Base-by-base conservation (phyloP, 2,113 vertebrate species). In the Leuciscus idus region DNA sequence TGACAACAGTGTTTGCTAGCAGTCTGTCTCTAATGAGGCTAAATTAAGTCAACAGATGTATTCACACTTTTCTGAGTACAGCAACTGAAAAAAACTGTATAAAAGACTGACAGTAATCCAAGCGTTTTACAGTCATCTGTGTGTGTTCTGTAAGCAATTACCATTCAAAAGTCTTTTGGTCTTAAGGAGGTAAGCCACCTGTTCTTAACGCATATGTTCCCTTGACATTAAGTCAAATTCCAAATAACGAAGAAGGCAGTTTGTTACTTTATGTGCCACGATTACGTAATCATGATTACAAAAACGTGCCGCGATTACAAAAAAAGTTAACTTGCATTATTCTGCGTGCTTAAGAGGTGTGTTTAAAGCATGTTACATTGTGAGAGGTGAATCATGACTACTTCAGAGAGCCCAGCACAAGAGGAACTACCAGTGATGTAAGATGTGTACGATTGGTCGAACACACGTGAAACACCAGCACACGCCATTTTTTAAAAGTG, bases 151-250 rank as follows among this genome's bases (percentile, higher is more conserved):
- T 21, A 30, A 23, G 76, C 50, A 57, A 59, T 84, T 80, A 72
- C 33, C 70, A 48, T 76, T 33, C 28, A 15, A 84, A 84, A 89
- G n/a, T 59, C 21, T 68, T 66, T 30, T 9, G 9, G 74, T 50
- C 46, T 83, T 68, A 66, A 83, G 68, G 11, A 87, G 50, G 19
- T 66, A 57, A 74, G 68, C 79, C 84, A 78, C 70, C 83, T 85
- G 61, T 26, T 76, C 66, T 85, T 73, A 70, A 52, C 23, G 48
- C 64, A 33, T 30, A 80, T 52, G 9, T 68, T 68, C 66, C 66
- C 66, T 68, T 68, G 36, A 70, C 72, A 62, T 73, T 46, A 6
- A 79, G 6, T 64, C 28, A 59, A 85, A 85, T 10, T 30, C 23
- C 80, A 73, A 43, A 26, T 7, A 55, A 33, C 48, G 36, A 39